phyloP scores from a whole-genome alignment of 1,140 invertebrate species.

The Cherax destructor region DNA sequence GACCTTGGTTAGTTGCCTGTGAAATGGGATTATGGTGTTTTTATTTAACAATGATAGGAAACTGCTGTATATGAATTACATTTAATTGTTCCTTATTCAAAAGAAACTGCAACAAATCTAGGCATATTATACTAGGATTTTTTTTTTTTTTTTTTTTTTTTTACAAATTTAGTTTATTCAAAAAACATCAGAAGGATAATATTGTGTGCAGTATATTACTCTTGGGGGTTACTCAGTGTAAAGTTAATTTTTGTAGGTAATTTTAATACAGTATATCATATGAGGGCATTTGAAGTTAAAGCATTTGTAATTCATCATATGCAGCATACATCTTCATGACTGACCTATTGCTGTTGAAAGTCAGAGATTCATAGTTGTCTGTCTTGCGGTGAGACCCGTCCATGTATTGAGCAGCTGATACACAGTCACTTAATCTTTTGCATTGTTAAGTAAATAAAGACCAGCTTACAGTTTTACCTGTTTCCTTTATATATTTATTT shows the following conservation, averaged over 20 bases:
- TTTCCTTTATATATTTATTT: neutral
- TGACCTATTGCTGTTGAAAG: neutral
- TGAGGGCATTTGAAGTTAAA: neutral
- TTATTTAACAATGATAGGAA: neutral
- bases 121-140: neutral
- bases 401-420: neutral
- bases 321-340: neutral
- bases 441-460: neutral
- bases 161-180: too few species aligned
- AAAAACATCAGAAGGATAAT: neutral
- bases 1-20: neutral
- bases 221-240: neutral
- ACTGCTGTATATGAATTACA: neutral
- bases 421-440: neutral
- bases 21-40: conserved; percentile 7
- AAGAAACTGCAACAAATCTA: neutral
- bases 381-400: neutral
- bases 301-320: neutral
- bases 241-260: neutral
- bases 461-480: neutral
- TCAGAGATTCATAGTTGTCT: neutral
- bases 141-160: neutral
- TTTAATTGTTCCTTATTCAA: neutral
- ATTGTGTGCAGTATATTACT: neutral
- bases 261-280: neutral